Conservation (phyloP, 2,113 vertebrate genomes). For the Cnemophilus loriae region DNA sequence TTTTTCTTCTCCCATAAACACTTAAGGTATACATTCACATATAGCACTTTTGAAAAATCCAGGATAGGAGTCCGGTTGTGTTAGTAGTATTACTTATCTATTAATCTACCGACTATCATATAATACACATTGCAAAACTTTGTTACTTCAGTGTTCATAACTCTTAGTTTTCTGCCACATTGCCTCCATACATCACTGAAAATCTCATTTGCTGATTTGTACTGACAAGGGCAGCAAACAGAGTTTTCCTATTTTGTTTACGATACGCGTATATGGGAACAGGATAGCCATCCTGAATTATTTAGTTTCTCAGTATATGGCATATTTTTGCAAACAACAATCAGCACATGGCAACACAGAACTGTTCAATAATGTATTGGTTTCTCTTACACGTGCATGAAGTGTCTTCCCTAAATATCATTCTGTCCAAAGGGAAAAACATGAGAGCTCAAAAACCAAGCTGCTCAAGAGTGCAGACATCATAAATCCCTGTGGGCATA, state of each 20-base stretch:
- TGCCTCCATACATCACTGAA: not conserved
- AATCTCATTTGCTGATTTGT: constrained; percentile 1
- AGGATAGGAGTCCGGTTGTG: not conserved
- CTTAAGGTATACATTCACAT: not conserved
- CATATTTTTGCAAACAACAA: not conserved
- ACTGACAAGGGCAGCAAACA: not conserved
- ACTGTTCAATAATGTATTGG: constrained; percentile 36
- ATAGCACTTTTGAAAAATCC: not conserved
- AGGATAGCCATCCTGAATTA: constrained; percentile 4
- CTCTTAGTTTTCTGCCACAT: not conserved
- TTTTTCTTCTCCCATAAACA: not conserved
- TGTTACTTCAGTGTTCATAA: not conserved
- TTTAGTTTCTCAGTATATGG: not conserved
- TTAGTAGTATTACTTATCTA: not conserved
- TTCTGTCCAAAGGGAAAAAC: constrained; percentile 3
- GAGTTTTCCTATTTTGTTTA: not conserved
- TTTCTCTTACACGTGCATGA: not conserved
- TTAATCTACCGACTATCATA: not conserved
- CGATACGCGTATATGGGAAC: not conserved
- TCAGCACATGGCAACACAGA: not conserved
- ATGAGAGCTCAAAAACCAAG: not conserved
- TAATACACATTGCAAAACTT: not conserved
- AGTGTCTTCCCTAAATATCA: not conserved
- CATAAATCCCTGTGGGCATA: not conserved
- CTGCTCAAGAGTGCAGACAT: not conserved